A percentile compares a stretch with the other conserved stretches of the same genome.
These are phyloP conservation scores for Ericerus pela DNA, from an alignment of 1,140 invertebrate species.

Conservation along the genomic window DNA sequence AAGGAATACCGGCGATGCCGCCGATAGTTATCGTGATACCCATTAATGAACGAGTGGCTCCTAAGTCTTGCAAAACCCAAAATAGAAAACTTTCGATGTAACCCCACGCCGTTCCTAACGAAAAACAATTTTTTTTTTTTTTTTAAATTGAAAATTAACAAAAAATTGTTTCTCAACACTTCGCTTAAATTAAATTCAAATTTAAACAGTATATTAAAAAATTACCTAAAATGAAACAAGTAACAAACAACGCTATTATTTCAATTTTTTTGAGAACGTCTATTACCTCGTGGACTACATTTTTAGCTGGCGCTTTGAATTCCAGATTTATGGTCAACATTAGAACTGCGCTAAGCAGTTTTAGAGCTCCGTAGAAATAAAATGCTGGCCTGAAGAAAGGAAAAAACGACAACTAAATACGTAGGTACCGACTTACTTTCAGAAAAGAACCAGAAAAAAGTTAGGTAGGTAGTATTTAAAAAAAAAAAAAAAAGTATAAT, in stretches of 20 bases:
- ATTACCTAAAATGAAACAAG: slow-evolving; percentile 54
- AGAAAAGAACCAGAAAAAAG: background rate
- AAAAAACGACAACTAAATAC: slow-evolving; percentile 13
- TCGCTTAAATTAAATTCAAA: background rate
- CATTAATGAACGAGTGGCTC: slow-evolving; percentile 61
- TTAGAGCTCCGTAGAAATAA: slow-evolving; percentile 57
- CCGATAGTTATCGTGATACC: slow-evolving; percentile 69
- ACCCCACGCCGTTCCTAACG: slow-evolving; percentile 57
- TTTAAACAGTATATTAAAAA: background rate
- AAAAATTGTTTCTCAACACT: background rate
- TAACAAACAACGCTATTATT: slow-evolving; percentile 52
- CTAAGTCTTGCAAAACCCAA: slow-evolving; percentile 67
- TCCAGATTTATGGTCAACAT: slow-evolving; percentile 60
- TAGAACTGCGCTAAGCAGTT: slow-evolving; percentile 45
- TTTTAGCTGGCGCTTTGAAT: slow-evolving; percentile 56
- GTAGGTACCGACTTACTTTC: no score
- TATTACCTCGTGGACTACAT: slow-evolving; percentile 54
- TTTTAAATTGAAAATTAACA: background rate
- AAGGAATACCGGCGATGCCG: slow-evolving; percentile 56
- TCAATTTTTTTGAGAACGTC: slow-evolving; percentile 54
- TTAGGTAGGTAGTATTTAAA: background rate
- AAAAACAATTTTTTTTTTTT: background rate
- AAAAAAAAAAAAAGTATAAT: background rate
- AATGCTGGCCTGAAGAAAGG: slow-evolving; percentile 53
- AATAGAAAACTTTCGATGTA: slow-evolving; percentile 76